Percentiles rank a stretch among this genome's conserved stretches.
These are phyloP conservation scores for Eumeta japonica DNA, from an alignment of 1,140 invertebrate species.

Conservation along the genomic window DNA sequence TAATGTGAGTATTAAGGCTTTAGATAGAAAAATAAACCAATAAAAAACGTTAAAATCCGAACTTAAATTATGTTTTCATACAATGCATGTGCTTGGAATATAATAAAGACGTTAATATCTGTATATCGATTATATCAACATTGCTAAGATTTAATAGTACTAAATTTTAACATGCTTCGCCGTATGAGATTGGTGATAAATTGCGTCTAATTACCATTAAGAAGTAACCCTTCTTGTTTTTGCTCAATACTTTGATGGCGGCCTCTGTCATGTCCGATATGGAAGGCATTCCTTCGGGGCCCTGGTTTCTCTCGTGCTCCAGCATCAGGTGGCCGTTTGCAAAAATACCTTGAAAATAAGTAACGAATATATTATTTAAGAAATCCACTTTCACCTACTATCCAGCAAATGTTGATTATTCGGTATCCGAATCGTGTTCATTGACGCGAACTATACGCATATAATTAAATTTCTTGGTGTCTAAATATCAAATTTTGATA, in stretches of 20 bases:
- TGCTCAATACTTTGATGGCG: constrained; percentile 78
- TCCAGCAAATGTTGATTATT: constrained; percentile 5
- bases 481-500: too few species aligned
- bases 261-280: constrained; percentile 84
- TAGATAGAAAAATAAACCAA: not conserved
- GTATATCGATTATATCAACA: too few species aligned
- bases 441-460: not conserved
- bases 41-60: too few species aligned
- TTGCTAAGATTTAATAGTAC: too few species aligned
- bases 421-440: not conserved
- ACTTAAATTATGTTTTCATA: too few species aligned
- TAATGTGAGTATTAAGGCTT: too few species aligned
- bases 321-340: constrained; percentile 78
- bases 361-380: too few species aligned
- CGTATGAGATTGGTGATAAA: not conserved
- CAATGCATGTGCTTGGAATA: too few species aligned
- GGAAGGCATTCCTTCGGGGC: constrained; percentile 70
- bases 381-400: not conserved
- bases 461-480: too few species aligned
- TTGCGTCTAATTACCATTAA: constrained; percentile 66
- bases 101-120: too few species aligned
- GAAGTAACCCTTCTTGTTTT: constrained; percentile 75
- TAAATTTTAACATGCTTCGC: too few species aligned
- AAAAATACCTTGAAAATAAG: constrained; percentile 61
- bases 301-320: constrained; percentile 68